Percentiles rank a stretch among this genome's conserved stretches.
Evolutionary conservation across 53 echinoderm and acorn worm species (phyloP).

Genomic region (Zoroaster sp.): DNA sequence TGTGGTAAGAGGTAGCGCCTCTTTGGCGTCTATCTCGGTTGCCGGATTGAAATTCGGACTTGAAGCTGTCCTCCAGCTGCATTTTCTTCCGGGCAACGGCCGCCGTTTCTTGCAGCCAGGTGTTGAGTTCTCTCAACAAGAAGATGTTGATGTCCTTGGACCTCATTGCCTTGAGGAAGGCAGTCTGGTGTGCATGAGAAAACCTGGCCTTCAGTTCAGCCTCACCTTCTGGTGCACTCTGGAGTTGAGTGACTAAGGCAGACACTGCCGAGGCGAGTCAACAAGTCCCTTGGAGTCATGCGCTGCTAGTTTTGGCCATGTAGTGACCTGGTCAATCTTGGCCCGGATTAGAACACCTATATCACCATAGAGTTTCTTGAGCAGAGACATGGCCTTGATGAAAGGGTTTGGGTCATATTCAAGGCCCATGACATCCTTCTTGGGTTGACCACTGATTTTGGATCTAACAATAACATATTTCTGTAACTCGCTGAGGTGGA

Average conservation of each 20-base stretch:
- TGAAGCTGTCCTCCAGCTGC: no score
- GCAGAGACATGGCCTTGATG: not conserved
- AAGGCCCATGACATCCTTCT: no score
- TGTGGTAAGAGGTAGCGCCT: not conserved
- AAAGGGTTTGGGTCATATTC: no score
- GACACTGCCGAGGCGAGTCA: not conserved
- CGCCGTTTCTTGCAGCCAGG: conserved; percentile 2
- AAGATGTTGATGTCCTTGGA: conserved; percentile 5
- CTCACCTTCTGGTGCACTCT: conserved; percentile 26
- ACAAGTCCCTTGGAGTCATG: conserved; percentile 15
- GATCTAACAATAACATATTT: no score
- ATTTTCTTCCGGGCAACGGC: no score
- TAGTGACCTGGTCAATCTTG: conserved; percentile 22
- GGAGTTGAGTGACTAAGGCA: conserved; percentile 17
- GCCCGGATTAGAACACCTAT: conserved; percentile 6
- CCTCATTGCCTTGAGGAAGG: not conserved
- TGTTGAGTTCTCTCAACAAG: not conserved
- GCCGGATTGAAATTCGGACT: no score
- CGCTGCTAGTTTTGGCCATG: conserved; percentile 24
- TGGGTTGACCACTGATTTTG: no score
- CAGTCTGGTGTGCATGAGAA: conserved; percentile 11
- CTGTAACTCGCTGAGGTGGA: no score
- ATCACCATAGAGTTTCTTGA: conserved; percentile 27
- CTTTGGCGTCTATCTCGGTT: not conserved
- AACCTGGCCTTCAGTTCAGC: conserved; percentile 1